phyloP scores from a whole-genome alignment of 2,888 invertebrate genomes.

The Drosophila niveifrons region DNA sequence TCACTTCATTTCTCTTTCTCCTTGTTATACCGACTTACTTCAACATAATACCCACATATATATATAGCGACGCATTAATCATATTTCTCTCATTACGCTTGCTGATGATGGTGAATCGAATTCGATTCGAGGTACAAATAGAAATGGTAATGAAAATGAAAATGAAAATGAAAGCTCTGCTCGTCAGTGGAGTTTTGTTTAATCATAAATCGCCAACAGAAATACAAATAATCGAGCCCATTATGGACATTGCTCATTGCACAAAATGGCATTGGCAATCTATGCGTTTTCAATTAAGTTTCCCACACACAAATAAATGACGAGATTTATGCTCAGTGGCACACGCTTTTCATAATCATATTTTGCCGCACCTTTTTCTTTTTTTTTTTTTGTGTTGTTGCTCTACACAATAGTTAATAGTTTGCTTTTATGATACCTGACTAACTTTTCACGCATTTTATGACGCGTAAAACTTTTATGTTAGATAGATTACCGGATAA shows the following conservation, averaged over 20 bases:
- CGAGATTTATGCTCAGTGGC: not conserved
- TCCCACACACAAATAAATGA: not conserved
- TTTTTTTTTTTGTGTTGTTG: not conserved
- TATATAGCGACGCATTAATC: constrained; percentile 55
- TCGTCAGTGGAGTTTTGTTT: constrained; percentile 46
- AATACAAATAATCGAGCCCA: constrained; percentile 46
- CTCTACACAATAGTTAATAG: not conserved
- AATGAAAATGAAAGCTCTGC: constrained; percentile 17
- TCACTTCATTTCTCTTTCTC: not conserved
- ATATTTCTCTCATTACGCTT: constrained; percentile 55
- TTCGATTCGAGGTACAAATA: constrained; percentile 9
- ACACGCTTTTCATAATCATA: not conserved
- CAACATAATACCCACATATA: not conserved
- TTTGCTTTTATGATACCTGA: constrained; percentile 1
- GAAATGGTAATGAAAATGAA: constrained; percentile 16
- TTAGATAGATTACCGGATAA: constrained; percentile 13
- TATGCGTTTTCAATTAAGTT: constrained; percentile 40
- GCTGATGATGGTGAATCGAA: constrained; percentile 25
- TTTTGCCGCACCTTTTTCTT: not conserved
- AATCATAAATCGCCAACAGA: constrained; percentile 40
- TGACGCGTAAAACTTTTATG: constrained; percentile 10
- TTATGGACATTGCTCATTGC: constrained; percentile 41
- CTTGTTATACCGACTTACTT: not conserved
- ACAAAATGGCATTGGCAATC: constrained; percentile 8
- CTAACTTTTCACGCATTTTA: constrained; percentile 3